These are phyloP conservation scores for Drosophila leontia DNA, from an alignment of 1,140 invertebrate species.

Conservation along the genomic window DNA sequence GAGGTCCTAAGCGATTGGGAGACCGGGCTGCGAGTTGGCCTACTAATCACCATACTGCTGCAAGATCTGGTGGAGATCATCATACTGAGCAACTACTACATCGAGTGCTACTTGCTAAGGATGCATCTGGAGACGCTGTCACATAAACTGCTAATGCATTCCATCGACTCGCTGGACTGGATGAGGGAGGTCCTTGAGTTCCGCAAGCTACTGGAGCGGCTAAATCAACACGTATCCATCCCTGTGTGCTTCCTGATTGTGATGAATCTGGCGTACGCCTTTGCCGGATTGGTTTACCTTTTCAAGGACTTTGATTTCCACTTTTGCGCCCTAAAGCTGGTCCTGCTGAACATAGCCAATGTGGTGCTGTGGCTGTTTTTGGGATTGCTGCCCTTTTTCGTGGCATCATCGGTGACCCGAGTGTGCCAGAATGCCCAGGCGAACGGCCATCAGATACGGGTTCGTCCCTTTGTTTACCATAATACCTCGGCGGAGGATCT, in stretches of 20 bases:
- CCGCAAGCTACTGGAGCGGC: slow-evolving; percentile 89
- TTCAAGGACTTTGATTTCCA: slow-evolving; percentile 86
- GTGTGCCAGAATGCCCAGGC: slow-evolving; percentile 89
- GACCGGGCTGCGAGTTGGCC: slow-evolving; percentile 75
- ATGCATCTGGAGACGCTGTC: slow-evolving; percentile 90
- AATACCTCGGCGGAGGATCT: slow-evolving; percentile 90
- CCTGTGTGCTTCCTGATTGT: slow-evolving; percentile 91
- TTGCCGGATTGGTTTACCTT: slow-evolving; percentile 89
- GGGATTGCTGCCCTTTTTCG: slow-evolving; percentile 87
- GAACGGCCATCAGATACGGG: slow-evolving; percentile 91
- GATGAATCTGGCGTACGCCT: slow-evolving; percentile 90
- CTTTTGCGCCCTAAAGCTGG: slow-evolving; percentile 86
- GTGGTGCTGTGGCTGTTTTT: slow-evolving; percentile 89
- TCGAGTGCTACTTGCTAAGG: slow-evolving; percentile 91
- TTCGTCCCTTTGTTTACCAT: slow-evolving; percentile 92
- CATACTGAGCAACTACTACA: slow-evolving; percentile 91
- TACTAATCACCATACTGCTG: slow-evolving; percentile 89
- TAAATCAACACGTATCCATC: slow-evolving; percentile 90
- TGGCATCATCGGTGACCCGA: slow-evolving; percentile 92
- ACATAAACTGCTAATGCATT: slow-evolving; percentile 89
- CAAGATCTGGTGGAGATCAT: slow-evolving; percentile 92
- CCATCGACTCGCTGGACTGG: slow-evolving; percentile 90
- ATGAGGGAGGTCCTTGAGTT: slow-evolving; percentile 92
- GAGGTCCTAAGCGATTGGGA: slow-evolving; percentile 86
- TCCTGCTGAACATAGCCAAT: slow-evolving; percentile 88